These are phyloP conservation scores for Oreortyx pictus DNA, from an alignment of 2,797 vertebrate species.

Conservation along the genomic window DNA sequence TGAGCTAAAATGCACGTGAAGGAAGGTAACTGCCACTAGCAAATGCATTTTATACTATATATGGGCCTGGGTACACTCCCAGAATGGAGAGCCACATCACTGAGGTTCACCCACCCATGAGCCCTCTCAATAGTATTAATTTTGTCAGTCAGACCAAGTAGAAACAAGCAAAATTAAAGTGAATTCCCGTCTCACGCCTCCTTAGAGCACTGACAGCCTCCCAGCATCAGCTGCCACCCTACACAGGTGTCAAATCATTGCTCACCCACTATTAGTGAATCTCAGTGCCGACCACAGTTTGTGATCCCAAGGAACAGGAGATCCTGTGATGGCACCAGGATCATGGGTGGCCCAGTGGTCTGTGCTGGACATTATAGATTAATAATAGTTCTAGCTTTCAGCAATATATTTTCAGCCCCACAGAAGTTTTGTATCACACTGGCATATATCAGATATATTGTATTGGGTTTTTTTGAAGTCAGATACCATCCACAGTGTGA, in stretches of 20 bases:
- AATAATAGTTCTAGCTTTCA: background rate
- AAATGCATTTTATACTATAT: background rate
- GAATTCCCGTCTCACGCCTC: background rate
- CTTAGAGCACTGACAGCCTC: background rate
- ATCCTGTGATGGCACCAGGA: background rate
- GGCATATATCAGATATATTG: background rate
- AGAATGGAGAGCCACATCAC: background rate
- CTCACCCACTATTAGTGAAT: fast-evolving
- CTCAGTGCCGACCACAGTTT: background rate
- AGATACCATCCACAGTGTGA: background rate
- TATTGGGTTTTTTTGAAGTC: background rate
- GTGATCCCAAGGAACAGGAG: background rate
- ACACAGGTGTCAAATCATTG: fast-evolving
- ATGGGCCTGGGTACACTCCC: background rate
- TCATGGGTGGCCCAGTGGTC: fast-evolving
- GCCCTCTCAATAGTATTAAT: background rate
- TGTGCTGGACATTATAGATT: background rate
- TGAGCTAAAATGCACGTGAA: background rate
- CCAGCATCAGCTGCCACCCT: background rate
- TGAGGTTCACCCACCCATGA: fast-evolving
- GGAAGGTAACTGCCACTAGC: background rate
- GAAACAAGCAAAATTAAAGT: background rate
- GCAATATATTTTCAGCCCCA: background rate
- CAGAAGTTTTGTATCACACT: background rate
- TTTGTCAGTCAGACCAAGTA: background rate